Conservation (phyloP, 2,888 invertebrate species). For the Dolichomitus sp. region DNA sequence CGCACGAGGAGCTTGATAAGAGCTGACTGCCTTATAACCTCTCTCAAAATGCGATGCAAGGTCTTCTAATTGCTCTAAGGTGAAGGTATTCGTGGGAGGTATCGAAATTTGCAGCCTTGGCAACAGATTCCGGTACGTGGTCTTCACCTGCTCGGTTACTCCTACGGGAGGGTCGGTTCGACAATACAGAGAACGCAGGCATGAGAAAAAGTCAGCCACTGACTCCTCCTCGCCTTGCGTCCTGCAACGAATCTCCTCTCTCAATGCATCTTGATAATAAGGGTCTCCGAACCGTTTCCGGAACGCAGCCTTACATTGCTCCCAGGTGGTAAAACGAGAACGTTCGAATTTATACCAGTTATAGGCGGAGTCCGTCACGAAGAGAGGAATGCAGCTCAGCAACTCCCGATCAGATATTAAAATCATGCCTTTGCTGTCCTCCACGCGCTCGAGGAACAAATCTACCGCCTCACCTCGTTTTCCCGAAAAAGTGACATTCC, state of each 20-base stretch:
- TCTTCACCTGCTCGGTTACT: neutral
- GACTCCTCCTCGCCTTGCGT: slow-evolving; percentile 22
- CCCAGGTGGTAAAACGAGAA: neutral
- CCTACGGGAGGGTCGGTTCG: neutral
- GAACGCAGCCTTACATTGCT: neutral
- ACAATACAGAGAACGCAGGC: neutral
- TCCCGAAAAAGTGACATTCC: slow-evolving; percentile 11
- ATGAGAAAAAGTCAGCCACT: slow-evolving; percentile 11
- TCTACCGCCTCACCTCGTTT: neutral
- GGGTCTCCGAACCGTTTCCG: slow-evolving; percentile 2
- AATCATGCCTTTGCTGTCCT: neutral
- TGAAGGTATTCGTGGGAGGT: neutral
- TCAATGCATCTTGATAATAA: neutral
- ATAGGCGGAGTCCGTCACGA: neutral
- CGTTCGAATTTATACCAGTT: neutral
- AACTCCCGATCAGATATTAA: neutral
- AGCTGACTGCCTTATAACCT: neutral
- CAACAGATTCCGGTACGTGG: slow-evolving; percentile 27
- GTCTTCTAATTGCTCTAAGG: neutral
- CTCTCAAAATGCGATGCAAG: no score
- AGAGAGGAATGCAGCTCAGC: neutral
- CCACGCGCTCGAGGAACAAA: neutral
- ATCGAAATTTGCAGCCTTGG: slow-evolving; percentile 29
- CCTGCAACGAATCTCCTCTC: slow-evolving; percentile 1
- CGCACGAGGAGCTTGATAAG: neutral